Evolutionary conservation across 2,113 vertebrate species (phyloP), one percentile per base, ranked within the genome.

Genomic region (Canis aureus): DNA sequence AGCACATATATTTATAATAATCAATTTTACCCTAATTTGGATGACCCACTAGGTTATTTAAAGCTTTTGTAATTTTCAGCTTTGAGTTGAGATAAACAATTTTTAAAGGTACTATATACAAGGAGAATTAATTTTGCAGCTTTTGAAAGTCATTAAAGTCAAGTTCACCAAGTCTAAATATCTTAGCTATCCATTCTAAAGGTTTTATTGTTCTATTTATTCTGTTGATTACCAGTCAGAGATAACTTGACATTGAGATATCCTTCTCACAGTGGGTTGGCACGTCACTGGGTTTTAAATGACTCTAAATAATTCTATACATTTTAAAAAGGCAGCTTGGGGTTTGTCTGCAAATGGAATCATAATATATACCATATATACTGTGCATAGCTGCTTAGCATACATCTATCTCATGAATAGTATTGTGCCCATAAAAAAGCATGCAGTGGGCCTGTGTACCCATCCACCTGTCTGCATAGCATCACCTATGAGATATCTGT

Each of bases 31-130:
- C 2, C 32, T 92, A 59, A 73, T 88, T 76, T 60, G 11, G 11
- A 64, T 60, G 96, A 82, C 12, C 27, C 35, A 55, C 35, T 78
- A 67, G 23, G 17, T 95, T 87, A 84, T 51, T 94, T 90, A 66
- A 93, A 95, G 89, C 51, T 89, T 97, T 95, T 79, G 8, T 67
- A 95, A 90, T 95, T 92, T 94, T 96, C 67, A 95, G 66, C 71
- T 93, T 93, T 96, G 25, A 89, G 19, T 84, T 17, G 15, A 91
- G 74, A 97, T 79, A 82, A 82, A 67, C n/a, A 27, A 43, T 67
- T 83, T 84, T 97, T 81, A 91, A 92, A 94, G 57, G 82, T 60
- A 96, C 15, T 57, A 27, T 83, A 57, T 49, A 84, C 17, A 85
- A 95, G 29, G 29, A 84, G 32, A 94, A 87, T 53, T 64, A 94